Evolutionary conservation across 35 echinoderm and acorn worm species (phyloP).

Genomic region (Holothuria glaberrima): DNA sequence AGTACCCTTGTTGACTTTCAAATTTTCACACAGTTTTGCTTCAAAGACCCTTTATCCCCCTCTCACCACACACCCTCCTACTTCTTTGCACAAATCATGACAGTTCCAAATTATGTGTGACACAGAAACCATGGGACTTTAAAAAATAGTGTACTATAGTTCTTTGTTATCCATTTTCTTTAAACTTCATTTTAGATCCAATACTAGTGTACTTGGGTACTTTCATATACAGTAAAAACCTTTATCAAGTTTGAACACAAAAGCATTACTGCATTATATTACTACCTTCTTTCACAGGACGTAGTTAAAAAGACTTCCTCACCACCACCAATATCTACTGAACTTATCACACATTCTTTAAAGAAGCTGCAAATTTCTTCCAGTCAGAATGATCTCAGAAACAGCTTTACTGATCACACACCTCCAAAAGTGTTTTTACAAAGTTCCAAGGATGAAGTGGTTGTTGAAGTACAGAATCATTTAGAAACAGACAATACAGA

Average conservation of each 20-base stretch:
- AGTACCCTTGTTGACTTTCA: too few relatives aligned
- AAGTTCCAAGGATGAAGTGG: too few relatives aligned
- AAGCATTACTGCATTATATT: neutral
- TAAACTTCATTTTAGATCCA: neutral
- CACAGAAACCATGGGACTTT: too few relatives aligned
- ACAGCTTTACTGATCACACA: neutral
- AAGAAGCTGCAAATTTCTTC: constrained; percentile 4
- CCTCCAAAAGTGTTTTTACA: neutral
- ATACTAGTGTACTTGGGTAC: neutral
- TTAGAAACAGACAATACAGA: too few relatives aligned
- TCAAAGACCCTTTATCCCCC: too few relatives aligned
- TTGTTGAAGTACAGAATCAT: too few relatives aligned
- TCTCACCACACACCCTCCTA: too few relatives aligned
- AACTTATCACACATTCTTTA: constrained; percentile 23
- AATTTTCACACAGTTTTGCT: too few relatives aligned
- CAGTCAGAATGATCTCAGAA: constrained; percentile 8
- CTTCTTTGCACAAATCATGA: too few relatives aligned
- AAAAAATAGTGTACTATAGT: too few relatives aligned
- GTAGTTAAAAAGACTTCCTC: constrained; percentile 3
- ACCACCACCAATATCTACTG: neutral
- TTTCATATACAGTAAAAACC: neutral
- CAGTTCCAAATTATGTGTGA: too few relatives aligned
- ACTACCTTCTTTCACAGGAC: neutral
- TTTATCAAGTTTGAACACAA: neutral
- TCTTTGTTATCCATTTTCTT: neutral